These are phyloP conservation scores for Aratinga solstitialis DNA, from an alignment of 2,797 vertebrate species.

Conservation along the genomic window DNA sequence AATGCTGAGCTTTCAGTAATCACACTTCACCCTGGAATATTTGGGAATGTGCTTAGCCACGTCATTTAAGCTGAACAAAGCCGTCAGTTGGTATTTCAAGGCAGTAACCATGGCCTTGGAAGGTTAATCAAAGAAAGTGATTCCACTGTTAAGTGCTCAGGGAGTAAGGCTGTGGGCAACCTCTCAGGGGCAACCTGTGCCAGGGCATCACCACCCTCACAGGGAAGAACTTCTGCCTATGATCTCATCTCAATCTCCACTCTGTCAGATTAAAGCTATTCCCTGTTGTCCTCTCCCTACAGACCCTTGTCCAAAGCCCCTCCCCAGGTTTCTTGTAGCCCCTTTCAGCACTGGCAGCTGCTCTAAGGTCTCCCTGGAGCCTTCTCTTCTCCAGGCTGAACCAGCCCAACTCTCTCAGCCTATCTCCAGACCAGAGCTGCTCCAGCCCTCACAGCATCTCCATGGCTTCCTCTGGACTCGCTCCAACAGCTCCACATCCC, in stretches of 20 bases:
- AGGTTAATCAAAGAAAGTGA: not conserved
- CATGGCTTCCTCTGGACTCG: not conserved
- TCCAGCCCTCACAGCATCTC: not conserved
- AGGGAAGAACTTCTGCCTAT: not conserved
- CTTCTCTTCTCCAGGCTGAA: not conserved
- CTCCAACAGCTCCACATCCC: not conserved
- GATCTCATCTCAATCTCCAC: not conserved
- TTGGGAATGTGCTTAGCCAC: not conserved
- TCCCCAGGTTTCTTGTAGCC: not conserved
- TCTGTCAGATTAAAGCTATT: not conserved
- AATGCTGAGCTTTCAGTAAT: not conserved
- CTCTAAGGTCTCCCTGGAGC: not conserved
- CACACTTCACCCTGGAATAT: not conserved
- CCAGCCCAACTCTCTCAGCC: not conserved
- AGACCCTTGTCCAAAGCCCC: not conserved
- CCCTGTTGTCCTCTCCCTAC: not conserved
- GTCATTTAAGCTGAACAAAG: not conserved
- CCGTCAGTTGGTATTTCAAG: not conserved
- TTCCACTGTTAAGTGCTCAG: not conserved
- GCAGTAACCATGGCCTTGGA: not conserved
- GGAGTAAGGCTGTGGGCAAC: not conserved
- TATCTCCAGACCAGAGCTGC: not conserved
- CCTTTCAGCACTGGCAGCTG: not conserved
- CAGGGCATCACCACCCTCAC: not conserved
- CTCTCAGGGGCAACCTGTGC: not conserved